Base-by-base conservation (phyloP, 1,140 invertebrate species). In the Dreissena polymorpha region DNA sequence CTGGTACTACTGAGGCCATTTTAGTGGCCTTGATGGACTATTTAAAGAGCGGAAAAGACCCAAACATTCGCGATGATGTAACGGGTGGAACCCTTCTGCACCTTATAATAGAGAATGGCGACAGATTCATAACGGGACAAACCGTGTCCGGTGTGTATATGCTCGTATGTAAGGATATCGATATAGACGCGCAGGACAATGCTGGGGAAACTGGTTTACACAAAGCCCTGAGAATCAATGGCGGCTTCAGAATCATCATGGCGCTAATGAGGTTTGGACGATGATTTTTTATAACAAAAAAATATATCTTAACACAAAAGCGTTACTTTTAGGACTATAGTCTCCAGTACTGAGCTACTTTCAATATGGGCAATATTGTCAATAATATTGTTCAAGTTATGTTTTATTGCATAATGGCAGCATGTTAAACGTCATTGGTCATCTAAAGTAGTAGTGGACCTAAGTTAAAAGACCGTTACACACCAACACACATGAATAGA, bases 161-260 rank as follows among this genome's bases (percentile, higher is more conserved):
- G 86, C 76, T 91, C 69, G 90, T 90, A 0, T 90, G 89, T 78
- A 88, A 88, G 69, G 87, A 89, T 64, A 85, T 91, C 12, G 88
- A 91, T 18, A 86, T 91, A 21, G 90, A 91, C 67, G 87, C 88
- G n/a, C 86, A 86, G 55, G 89, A 91, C 72, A 81, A 85, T 65
- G 21, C 75, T 12, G 90, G 90, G 13, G 86, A 91, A 23, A 89
- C 90, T 0, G 87, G 85, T 0, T 85, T 91, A 13, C 90, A 91
- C 55, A 86, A 87, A 25, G 87, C 88, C 10, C 87, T 91, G 73
- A 75, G 88, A 64, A 88, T 89, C n/a, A 83, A 86, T 18, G 90
- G 90, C 10, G 87, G 86, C n/a, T 90, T 85, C 81, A 82, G 89
- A 64, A 89, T 91, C 16, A 84, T 91, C 69, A 82, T 89, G 57